Conservation (phyloP, 2,113 vertebrate species). For the Vanacampus margaritifer region DNA sequence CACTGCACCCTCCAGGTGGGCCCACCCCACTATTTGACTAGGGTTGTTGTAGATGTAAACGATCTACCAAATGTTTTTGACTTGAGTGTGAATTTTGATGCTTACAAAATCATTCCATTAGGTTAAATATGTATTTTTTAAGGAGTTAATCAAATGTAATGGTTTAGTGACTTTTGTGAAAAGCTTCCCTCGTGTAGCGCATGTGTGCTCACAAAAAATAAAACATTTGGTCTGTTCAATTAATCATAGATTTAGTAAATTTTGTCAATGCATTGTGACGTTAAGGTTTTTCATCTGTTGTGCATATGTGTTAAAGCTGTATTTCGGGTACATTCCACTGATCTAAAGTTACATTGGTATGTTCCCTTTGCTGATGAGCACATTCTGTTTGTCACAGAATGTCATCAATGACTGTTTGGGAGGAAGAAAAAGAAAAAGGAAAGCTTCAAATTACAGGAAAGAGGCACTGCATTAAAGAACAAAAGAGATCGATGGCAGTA, state of each 20-base stretch:
- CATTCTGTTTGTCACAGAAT: conserved; percentile 68
- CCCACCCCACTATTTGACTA: too few species aligned
- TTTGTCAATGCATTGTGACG: background rate
- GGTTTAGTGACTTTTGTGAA: background rate
- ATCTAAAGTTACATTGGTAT: conserved; percentile 6
- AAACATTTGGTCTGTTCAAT: background rate
- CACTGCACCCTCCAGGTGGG: too few species aligned
- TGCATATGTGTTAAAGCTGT: background rate
- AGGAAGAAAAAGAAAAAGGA: conserved; percentile 50
- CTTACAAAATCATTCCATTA: background rate
- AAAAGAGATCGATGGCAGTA: conserved; percentile 81
- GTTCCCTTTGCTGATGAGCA: conserved; percentile 39
- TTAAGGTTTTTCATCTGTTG: background rate
- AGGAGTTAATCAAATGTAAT: background rate
- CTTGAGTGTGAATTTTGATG: background rate
- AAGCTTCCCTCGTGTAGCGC: background rate
- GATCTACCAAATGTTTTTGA: background rate
- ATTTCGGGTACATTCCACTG: background rate
- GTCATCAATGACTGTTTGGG: conserved; percentile 74
- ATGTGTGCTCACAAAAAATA: background rate
- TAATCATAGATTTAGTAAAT: conserved; percentile 1
- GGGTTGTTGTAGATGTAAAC: background rate
- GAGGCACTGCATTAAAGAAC: conserved; percentile 82
- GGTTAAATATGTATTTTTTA: background rate
- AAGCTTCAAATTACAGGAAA: conserved; percentile 81